Percentiles rank a stretch among this genome's conserved stretches.
phyloP scores from a whole-genome alignment of 2,888 invertebrate genomes.

The Heliconius erato region DNA sequence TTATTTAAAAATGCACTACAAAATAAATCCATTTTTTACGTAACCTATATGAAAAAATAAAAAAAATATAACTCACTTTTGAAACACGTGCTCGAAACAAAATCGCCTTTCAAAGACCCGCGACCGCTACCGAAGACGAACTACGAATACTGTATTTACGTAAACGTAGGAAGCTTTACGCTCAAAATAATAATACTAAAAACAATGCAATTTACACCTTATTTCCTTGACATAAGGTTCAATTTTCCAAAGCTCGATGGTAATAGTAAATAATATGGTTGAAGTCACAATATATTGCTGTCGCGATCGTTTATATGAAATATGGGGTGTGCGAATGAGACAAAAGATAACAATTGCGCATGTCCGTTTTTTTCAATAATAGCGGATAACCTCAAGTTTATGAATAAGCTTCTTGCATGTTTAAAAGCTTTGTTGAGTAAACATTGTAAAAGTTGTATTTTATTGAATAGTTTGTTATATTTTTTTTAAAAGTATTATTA shows the following conservation, averaged over 20 bases:
- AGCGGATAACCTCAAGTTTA: slow-evolving; percentile 43
- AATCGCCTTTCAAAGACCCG: slow-evolving; percentile 25
- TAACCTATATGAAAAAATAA: background rate
- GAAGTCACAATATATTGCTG: slow-evolving; percentile 62
- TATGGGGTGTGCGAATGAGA: slow-evolving; percentile 60
- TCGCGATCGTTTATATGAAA: slow-evolving; percentile 63
- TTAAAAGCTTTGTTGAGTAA: slow-evolving; percentile 25
- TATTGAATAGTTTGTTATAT: background rate
- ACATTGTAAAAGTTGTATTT: slow-evolving; percentile 11
- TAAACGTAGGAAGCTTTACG: slow-evolving; percentile 64
- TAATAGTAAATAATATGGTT: slow-evolving; percentile 64
- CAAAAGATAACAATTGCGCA: slow-evolving; percentile 63
- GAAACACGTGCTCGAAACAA: slow-evolving; percentile 50
- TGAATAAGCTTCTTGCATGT: slow-evolving; percentile 37
- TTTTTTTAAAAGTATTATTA: background rate
- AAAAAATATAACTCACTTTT: slow-evolving; percentile 48
- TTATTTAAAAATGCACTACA: background rate
- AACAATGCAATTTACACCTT: slow-evolving; percentile 61
- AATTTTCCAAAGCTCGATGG: no score
- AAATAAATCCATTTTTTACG: background rate
- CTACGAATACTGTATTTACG: slow-evolving; percentile 63
- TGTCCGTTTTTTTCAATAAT: slow-evolving; percentile 61
- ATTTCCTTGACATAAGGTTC: slow-evolving; percentile 38
- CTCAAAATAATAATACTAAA: slow-evolving; percentile 66
- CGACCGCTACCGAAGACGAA: slow-evolving; percentile 43